These are phyloP conservation scores for Caenorhabditis sp. DNA, from an alignment of 2,888 invertebrate species.

Conservation along the genomic window DNA sequence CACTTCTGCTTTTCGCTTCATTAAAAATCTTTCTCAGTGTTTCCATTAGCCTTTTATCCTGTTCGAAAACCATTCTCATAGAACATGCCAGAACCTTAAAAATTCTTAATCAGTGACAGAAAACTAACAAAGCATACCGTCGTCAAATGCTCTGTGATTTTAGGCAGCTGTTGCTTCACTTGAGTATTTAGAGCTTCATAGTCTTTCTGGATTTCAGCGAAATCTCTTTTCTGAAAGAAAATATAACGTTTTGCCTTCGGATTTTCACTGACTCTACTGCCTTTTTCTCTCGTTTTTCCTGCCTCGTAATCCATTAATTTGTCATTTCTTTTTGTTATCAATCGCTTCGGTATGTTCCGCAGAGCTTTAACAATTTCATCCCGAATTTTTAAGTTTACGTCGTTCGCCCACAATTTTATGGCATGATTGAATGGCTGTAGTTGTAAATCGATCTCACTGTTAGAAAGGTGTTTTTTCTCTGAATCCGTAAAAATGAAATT, in stretches of 20 bases:
- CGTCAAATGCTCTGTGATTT: constrained; percentile 65
- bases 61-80: constrained; percentile 51
- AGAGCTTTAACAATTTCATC: constrained; percentile 67
- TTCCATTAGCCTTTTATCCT: constrained; percentile 56
- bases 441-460: constrained; percentile 52
- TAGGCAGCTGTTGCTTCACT: constrained; percentile 72
- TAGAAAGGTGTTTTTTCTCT: constrained; percentile 56
- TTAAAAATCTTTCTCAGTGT: constrained; percentile 49
- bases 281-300: constrained; percentile 60
- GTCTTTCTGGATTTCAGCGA: constrained; percentile 60
- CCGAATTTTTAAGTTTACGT: constrained; percentile 58
- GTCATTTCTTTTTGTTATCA: constrained; percentile 76
- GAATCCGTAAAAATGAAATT: background rate
- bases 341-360: constrained; percentile 66
- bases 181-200: constrained; percentile 75
- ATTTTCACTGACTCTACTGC: constrained; percentile 20
- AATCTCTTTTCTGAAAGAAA: constrained; percentile 39
- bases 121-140: too few species aligned
- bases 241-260: too few species aligned
- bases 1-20: constrained; percentile 15
- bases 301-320: constrained; percentile 76
- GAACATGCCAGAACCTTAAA: constrained; percentile 60
- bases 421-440: constrained; percentile 56
- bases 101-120: background rate
- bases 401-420: constrained; percentile 50